These are phyloP conservation scores for Athene cunicularia DNA, from an alignment of 2,113 vertebrate genomes.

Conservation along the genomic window DNA sequence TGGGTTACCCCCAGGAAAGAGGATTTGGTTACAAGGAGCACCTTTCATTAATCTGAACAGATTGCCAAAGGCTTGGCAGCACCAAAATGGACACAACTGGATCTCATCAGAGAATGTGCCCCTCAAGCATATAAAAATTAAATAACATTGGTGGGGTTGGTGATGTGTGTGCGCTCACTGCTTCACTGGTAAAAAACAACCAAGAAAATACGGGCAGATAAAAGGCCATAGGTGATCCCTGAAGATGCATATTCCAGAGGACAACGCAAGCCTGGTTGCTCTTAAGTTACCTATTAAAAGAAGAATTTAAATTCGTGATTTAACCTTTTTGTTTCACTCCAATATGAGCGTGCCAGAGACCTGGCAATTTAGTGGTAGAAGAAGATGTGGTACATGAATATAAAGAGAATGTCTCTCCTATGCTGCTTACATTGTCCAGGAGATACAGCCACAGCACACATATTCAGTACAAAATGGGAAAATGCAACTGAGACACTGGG, in stretches of 20 bases:
- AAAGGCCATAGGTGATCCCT: conserved; percentile 24
- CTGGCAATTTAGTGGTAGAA: not conserved
- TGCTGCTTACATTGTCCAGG: not conserved
- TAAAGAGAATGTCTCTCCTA: not conserved
- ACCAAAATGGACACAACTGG: conserved; percentile 71
- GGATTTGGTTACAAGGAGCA: conserved; percentile 76
- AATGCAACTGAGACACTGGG: not conserved
- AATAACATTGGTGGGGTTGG: not conserved
- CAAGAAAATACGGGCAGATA: not conserved
- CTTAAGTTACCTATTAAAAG: not conserved
- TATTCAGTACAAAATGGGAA: not conserved
- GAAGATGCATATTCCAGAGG: not conserved
- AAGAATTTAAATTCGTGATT: not conserved
- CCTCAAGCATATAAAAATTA: conserved; percentile 26
- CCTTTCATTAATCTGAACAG: conserved; percentile 76
- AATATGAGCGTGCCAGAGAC: not conserved
- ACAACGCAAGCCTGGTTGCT: not conserved
- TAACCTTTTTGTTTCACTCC: not conserved
- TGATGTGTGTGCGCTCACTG: not conserved
- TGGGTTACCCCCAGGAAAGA: conserved; percentile 56
- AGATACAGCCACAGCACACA: not conserved
- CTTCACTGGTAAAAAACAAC: not conserved
- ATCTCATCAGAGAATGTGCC: conserved; percentile 71
- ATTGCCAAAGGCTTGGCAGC: conserved; percentile 67
- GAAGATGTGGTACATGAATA: not conserved